Evolutionary conservation across 2,797 vertebrate genomes (phyloP), one percentile per base, ranked within the genome.

Genomic region (Scolopax bukidnonensis): DNA sequence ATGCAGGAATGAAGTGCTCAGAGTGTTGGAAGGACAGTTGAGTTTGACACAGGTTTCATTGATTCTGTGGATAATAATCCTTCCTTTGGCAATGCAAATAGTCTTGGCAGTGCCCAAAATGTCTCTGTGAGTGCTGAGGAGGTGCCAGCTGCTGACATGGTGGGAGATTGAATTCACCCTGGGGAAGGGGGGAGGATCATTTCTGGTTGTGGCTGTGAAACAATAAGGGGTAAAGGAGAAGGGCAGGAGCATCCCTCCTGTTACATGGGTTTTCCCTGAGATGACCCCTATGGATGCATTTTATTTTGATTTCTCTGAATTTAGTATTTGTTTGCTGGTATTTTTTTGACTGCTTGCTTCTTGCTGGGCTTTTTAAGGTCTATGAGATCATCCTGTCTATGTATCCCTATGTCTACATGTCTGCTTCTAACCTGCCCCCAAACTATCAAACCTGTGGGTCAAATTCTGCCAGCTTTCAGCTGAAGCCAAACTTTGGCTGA

Each of bases 11-110:
- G 48, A 67, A 93, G 43, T 47, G 76, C 47, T 84, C 57, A 27
- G 73, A 76, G 53, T 38, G 47, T 64, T 93, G 77, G 68, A 96
- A 94, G 93, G 92, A 84, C 57, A 79, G 30, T 9, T 63, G 68
- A 48, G 71, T 78, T 91, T 91, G 79, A 89, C 84, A 84, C 64
- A 71, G 73, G 54, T 84, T 81, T 94, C 73, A 91, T 80, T 50
- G 63, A 80, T 89, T 96, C 69, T 76, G 68, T 0, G 36, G 78
- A 91, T 78, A 88, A 91, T 80, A 95, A 94, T 88, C 93, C 87
- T 92, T 92, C 77, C 48, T 48, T 32, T 90, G 90, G 84, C 61
- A 86, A 60, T 15, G 45, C 1, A 21, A 94, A 59, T 68, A 20
- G 27, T 82, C 28, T 38, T 91, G 94, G 84, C 80, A 93, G 70